Conservation (phyloP, 1,140 invertebrate species). For the Tetragnatha versicolor region DNA sequence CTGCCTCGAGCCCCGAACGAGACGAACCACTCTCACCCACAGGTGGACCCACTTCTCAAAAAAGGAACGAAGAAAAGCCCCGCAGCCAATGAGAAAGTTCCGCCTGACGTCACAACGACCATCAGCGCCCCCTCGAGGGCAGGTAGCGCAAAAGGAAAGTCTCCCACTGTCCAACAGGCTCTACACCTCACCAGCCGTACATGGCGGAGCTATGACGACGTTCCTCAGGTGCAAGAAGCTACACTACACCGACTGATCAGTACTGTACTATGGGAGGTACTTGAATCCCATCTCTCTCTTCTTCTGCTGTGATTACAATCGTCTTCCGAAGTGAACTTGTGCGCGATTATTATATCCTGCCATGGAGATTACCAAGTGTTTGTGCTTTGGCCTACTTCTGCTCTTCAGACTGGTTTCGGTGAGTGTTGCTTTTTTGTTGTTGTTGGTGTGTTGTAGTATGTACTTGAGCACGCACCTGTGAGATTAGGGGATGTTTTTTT, state of each 20-base stretch:
- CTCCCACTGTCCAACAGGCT: slow-evolving; percentile 7
- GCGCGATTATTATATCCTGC: slow-evolving; percentile 14
- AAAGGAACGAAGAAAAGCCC: slow-evolving; percentile 28
- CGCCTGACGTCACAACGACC: slow-evolving; percentile 28
- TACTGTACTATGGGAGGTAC: slow-evolving; percentile 23
- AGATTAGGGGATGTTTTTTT: background rate
- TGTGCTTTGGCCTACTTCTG: slow-evolving; percentile 46
- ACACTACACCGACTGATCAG: slow-evolving; percentile 29
- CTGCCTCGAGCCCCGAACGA: too few species aligned
- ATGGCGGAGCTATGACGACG: slow-evolving; percentile 12
- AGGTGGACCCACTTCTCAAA: too few species aligned
- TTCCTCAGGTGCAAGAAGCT: slow-evolving; percentile 19
- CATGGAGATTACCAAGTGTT: slow-evolving; percentile 39
- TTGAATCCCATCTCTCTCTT: slow-evolving; percentile 6
- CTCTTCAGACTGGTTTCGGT: slow-evolving; percentile 50
- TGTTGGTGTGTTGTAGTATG: slow-evolving; percentile 12
- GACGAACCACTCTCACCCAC: too few species aligned
- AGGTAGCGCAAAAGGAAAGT: slow-evolving; percentile 39
- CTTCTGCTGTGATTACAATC: too few species aligned
- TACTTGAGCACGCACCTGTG: slow-evolving; percentile 6
- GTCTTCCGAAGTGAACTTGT: slow-evolving; percentile 8
- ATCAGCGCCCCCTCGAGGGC: too few species aligned
- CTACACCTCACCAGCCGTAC: slow-evolving; percentile 34
- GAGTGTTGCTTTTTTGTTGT: slow-evolving; percentile 27
- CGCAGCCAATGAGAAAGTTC: slow-evolving; percentile 27